Conservation (phyloP, 1,140 invertebrate genomes). For the Pomacea maculata region DNA sequence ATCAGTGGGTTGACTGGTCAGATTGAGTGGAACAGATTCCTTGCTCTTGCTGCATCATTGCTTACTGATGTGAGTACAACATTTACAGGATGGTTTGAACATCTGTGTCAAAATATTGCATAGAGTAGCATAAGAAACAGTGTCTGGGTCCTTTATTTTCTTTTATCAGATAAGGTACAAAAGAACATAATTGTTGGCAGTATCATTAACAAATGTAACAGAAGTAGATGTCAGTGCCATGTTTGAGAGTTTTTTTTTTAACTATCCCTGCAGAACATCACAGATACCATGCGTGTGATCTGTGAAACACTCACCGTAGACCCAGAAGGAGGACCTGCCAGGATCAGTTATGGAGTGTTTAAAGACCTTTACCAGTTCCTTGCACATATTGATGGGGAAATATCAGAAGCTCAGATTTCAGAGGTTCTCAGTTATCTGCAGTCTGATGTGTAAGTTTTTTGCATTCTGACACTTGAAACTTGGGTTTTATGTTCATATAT, state of each 20-base stretch:
- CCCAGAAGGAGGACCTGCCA: conserved; percentile 80
- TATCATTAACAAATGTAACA: too few relatives aligned
- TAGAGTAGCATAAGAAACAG: too few relatives aligned
- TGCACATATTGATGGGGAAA: conserved; percentile 74
- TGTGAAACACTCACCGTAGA: conserved; percentile 84
- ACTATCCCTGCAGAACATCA: conserved; percentile 72
- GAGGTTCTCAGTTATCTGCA: conserved; percentile 60
- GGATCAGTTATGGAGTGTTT: conserved; percentile 76
- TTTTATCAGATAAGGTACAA: neutral
- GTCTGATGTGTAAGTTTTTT: conserved; percentile 62
- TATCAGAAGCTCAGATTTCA: conserved; percentile 61
- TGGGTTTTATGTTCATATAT: too few relatives aligned
- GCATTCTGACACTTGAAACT: neutral
- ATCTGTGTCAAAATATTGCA: too few relatives aligned
- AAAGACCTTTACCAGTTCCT: conserved; percentile 76
- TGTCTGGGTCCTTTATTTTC: too few relatives aligned
- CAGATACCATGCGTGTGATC: conserved; percentile 80
- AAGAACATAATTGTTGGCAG: neutral
- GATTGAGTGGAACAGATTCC: conserved; percentile 74
- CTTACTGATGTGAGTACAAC: conserved; percentile 67
- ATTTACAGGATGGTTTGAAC: neutral
- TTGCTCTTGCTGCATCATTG: conserved; percentile 74
- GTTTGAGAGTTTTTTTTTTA: neutral
- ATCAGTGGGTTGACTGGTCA: conserved; percentile 71
- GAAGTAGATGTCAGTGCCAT: too few relatives aligned